These are phyloP conservation scores for Rynchops niger DNA, from an alignment of 2,113 vertebrate species.

Conservation along the genomic window DNA sequence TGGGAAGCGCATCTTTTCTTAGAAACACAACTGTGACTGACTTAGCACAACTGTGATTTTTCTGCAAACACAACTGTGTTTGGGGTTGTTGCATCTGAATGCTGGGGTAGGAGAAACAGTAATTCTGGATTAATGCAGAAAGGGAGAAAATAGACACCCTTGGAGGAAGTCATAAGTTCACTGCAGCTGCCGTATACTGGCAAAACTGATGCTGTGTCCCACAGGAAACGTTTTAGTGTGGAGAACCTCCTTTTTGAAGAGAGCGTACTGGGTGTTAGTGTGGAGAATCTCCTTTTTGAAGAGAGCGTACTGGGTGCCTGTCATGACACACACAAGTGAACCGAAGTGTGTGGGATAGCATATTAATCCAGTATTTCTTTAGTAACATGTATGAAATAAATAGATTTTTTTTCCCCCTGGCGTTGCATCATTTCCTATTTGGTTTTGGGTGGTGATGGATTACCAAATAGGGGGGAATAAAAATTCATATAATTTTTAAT, in stretches of 20 bases:
- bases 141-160: background rate
- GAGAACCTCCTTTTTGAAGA: background rate
- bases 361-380: background rate
- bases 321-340: background rate
- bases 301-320: background rate
- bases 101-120: slow-evolving; percentile 30
- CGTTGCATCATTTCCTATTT: background rate
- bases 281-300: background rate
- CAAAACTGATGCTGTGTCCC: background rate
- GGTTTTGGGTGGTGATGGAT: background rate
- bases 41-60: slow-evolving; percentile 28
- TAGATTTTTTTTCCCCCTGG: background rate
- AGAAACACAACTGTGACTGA: background rate
- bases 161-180: background rate
- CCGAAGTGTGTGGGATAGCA: background rate
- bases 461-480: background rate
- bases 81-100: slow-evolving; percentile 3
- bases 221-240: background rate
- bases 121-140: slow-evolving; percentile 28
- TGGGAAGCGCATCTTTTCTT: slow-evolving; percentile 28
- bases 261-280: background rate
- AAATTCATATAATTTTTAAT: background rate
- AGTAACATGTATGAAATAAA: background rate
- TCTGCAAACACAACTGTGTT: slow-evolving; percentile 51
- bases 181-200: background rate